phyloP scores from a whole-genome alignment of 2,113 vertebrate genomes.

The Megaceryle torquata region DNA sequence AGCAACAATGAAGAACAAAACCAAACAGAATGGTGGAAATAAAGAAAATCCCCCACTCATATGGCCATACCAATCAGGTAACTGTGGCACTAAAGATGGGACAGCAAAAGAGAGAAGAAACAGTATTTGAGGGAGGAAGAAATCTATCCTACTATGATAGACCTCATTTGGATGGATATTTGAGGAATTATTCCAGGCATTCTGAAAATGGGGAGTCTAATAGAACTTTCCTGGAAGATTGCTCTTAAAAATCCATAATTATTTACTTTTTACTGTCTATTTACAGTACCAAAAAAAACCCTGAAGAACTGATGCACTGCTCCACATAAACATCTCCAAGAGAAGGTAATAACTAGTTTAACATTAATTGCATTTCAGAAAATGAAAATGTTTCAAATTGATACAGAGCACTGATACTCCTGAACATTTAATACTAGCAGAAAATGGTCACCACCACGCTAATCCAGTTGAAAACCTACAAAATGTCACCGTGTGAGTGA shows the following conservation, averaged over 20 bases:
- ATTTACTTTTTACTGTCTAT: no score
- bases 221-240: neutral
- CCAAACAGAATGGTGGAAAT: neutral
- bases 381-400: neutral
- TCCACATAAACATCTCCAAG: neutral
- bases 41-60: neutral
- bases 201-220: neutral
- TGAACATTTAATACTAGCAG: neutral
- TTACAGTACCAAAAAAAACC: neutral
- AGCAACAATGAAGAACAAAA: slow-evolving; percentile 3
- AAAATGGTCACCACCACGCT: neutral
- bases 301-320: neutral
- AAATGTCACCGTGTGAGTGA: neutral
- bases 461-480: neutral
- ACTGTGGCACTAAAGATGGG: neutral
- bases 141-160: neutral
- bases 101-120: neutral
- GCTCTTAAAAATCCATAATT: neutral
- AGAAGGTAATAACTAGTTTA: neutral
- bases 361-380: neutral
- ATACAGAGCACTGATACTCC: neutral
- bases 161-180: neutral
- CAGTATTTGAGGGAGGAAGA: neutral
- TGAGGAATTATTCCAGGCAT: neutral
- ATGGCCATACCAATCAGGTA: neutral